phyloP scores from a whole-genome alignment of 1,140 invertebrate genomes.

The Penaeus vannamei region DNA sequence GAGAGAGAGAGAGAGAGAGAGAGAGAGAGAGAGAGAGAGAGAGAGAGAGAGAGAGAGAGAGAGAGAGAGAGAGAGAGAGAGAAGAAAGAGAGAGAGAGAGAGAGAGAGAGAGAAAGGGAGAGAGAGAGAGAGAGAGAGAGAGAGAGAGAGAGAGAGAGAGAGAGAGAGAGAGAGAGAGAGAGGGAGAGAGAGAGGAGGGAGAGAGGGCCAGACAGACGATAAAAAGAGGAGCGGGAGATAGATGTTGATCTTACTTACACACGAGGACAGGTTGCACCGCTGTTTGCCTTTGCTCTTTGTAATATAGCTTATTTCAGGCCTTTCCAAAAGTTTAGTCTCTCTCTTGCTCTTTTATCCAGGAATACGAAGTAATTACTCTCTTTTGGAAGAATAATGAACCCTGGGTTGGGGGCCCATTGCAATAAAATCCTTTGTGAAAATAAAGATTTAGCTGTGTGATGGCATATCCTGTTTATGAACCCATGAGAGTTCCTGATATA shows the following conservation, averaged over 20 bases:
- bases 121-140: slow-evolving; percentile 12
- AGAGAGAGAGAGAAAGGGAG: neutral
- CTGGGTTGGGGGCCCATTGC: too few species aligned
- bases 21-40: slow-evolving; percentile 1
- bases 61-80: slow-evolving; percentile 27
- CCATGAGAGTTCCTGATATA: too few species aligned
- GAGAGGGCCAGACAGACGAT: neutral
- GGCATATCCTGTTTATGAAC: too few species aligned
- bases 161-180: slow-evolving; percentile 15
- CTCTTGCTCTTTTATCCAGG: too few species aligned
- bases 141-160: neutral
- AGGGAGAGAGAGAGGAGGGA: neutral
- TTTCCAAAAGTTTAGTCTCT: too few species aligned
- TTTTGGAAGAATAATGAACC: too few species aligned
- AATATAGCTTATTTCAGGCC: too few species aligned
- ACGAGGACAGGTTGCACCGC: neutral
- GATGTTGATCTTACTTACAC: neutral
- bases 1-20: neutral
- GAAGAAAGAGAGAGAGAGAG: neutral
- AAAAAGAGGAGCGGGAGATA: neutral
- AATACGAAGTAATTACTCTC: too few species aligned
- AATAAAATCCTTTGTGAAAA: too few species aligned
- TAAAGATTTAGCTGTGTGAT: too few species aligned
- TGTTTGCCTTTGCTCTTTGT: too few species aligned
- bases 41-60: neutral